Percentiles rank a stretch among this genome's conserved stretches.
Evolutionary conservation across 1,140 invertebrate species (phyloP).

Genomic region (Anagrus nilaparvatae): DNA sequence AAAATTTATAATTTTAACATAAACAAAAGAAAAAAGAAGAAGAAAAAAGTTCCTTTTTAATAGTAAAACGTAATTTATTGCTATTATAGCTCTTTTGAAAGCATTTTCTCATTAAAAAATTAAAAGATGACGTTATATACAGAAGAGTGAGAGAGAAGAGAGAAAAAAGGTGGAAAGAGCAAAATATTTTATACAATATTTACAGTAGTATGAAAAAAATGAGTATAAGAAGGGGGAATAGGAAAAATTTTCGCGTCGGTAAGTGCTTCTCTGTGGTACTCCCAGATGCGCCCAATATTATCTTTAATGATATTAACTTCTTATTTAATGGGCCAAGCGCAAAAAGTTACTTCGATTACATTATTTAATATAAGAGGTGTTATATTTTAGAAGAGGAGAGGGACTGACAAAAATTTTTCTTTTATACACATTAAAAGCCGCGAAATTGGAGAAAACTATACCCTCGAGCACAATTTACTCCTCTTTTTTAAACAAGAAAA

Average conservation of each 20-base stretch:
- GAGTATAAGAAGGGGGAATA: slow-evolving; percentile 11
- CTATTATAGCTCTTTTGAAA: slow-evolving; percentile 43
- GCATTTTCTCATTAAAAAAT: slow-evolving; percentile 47
- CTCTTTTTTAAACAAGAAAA: no score
- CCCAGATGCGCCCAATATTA: slow-evolving; percentile 46
- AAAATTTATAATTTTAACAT: no score
- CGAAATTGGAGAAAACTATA: slow-evolving; percentile 27
- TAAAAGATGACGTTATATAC: slow-evolving; percentile 28
- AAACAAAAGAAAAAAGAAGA: no score
- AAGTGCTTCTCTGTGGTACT: slow-evolving; percentile 43
- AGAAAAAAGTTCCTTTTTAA: no score
- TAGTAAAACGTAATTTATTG: slow-evolving; percentile 42
- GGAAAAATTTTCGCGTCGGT: slow-evolving; percentile 26
- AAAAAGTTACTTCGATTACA: no score
- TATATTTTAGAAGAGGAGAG: slow-evolving; percentile 41
- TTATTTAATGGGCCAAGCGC: slow-evolving; percentile 44
- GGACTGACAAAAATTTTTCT: slow-evolving; percentile 4
- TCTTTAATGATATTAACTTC: slow-evolving; percentile 47
- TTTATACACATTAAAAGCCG: no score
- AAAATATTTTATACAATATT: slow-evolving; percentile 18
- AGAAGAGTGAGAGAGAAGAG: slow-evolving; percentile 11
- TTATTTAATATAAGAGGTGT: no score
- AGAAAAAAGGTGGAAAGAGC: slow-evolving; percentile 14
- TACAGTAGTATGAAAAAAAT: slow-evolving; percentile 11
- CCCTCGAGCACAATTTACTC: slow-evolving; percentile 33